Evolutionary conservation across 2,113 vertebrate species (phyloP), one percentile per base, ranked within the genome.

Genomic region (Damaliscus lunatus): DNA sequence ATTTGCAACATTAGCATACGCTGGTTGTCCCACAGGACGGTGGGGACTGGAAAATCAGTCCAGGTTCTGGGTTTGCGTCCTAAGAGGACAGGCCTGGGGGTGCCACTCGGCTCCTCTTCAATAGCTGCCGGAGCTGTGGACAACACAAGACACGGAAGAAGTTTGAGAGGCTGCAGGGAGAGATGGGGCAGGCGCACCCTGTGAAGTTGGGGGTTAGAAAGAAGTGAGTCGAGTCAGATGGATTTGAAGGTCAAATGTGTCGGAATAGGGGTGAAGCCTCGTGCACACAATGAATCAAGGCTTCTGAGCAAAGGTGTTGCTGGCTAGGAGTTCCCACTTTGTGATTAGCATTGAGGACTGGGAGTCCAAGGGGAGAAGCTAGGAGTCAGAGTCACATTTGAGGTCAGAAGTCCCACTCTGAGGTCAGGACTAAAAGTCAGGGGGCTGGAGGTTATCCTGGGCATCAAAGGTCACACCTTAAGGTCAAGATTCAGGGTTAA

Each of bases 41-140:
- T 91, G 95, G 97, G 98, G 98, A 98, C 98, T 98, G 98, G 95
- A 98, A 98, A 99, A 99, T 98, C 98, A 98, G 98, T 99, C 98
- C 98, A 88, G 97, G 95, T 99, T 98, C 91, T 95, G 89, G 99
- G 57, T 99, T 98, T 96, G 98, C 98, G 99, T 99, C 99, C 99
- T 99, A 99, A 97, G 98, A 99, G 99, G 99, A 99, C 98, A 98
- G 91, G 64, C 97, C 90, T 50, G 99, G 98, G 92, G 99, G 99
- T 29, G 99, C 99, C 90, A 99, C 96, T 8, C 99, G 99, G 93
- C 99, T 99, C 98, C 99, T 99, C 98, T 99, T 99, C 98, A 99
- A 96, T 95, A 99, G 98, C 88, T 99, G 98, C 97, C 99, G 99
- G 52, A 99, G 99, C 99, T 99, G 94, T 6, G 74, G 64, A 85